These are phyloP conservation scores for Hemiscyllium ocellatum DNA, from an alignment of 2,113 vertebrate genomes.

Conservation along the genomic window DNA sequence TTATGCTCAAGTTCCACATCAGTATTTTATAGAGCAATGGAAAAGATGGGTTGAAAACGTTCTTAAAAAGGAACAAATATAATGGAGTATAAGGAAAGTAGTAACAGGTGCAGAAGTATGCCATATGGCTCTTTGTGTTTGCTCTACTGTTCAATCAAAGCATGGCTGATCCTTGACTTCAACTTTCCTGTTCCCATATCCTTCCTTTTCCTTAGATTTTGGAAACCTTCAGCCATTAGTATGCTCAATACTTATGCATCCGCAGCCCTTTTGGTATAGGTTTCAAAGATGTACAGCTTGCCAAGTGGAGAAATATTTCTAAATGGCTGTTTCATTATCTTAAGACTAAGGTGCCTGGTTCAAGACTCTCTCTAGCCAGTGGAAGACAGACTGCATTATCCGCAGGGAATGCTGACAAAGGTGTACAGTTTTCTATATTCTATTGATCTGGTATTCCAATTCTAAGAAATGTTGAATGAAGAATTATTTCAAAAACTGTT, in stretches of 20 bases:
- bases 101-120: neutral
- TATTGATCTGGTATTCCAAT: constrained; percentile 14
- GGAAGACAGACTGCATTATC: neutral
- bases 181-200: neutral
- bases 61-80: neutral
- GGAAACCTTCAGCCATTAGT: neutral
- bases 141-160: neutral
- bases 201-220: neutral
- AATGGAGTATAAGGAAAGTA: neutral
- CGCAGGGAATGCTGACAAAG: neutral
- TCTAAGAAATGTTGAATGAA: neutral
- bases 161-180: neutral
- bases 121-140: neutral
- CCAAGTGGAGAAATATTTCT: neutral
- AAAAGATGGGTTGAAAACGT: neutral
- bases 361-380: too few species aligned
- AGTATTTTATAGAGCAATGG: neutral
- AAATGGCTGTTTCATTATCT: neutral
- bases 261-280: neutral
- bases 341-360: neutral
- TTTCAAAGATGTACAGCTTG: neutral
- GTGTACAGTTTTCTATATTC: neutral
- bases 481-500: neutral
- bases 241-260: neutral
- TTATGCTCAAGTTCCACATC: neutral